phyloP scores from a whole-genome alignment of 2,797 vertebrate species.

The Enoplosus armatus region DNA sequence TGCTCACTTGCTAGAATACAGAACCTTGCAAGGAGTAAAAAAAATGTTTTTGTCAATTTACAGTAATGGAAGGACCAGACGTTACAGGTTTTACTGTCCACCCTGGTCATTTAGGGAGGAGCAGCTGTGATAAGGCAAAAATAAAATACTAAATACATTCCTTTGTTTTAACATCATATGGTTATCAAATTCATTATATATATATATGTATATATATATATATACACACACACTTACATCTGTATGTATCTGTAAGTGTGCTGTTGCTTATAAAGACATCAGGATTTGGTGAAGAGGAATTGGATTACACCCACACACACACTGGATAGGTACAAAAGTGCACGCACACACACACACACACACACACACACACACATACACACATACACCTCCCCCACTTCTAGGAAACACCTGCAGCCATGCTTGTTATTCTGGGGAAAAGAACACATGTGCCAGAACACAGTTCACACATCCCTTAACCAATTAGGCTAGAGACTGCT shows the following conservation, averaged over 20 bases:
- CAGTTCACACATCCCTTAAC: slow-evolving; percentile 57
- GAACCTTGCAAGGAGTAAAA: not conserved
- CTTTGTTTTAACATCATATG: not conserved
- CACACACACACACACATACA: slow-evolving; percentile 7
- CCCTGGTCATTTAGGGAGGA: not conserved
- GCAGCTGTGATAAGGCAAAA: not conserved
- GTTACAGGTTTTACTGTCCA: not conserved
- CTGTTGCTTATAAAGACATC: slow-evolving; percentile 55
- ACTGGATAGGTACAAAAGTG: not conserved
- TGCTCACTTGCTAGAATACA: not conserved
- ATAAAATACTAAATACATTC: not conserved
- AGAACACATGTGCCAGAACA: slow-evolving; percentile 59
- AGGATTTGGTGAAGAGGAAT: slow-evolving; percentile 35
- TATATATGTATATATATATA: too few species aligned
- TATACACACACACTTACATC: not conserved
- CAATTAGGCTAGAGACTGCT: slow-evolving; percentile 56
- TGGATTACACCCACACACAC: slow-evolving; percentile 27
- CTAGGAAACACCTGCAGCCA: slow-evolving; percentile 73
- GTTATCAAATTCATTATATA: not conserved
- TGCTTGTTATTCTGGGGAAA: slow-evolving; percentile 67
- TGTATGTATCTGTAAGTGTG: slow-evolving; percentile 3
- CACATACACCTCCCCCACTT: slow-evolving; percentile 42
- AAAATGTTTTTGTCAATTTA: not conserved
- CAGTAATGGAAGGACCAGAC: not conserved
- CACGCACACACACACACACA: slow-evolving; percentile 25